These are phyloP conservation scores for Canis aureus DNA, from an alignment of 2,113 vertebrate species.

Conservation along the genomic window DNA sequence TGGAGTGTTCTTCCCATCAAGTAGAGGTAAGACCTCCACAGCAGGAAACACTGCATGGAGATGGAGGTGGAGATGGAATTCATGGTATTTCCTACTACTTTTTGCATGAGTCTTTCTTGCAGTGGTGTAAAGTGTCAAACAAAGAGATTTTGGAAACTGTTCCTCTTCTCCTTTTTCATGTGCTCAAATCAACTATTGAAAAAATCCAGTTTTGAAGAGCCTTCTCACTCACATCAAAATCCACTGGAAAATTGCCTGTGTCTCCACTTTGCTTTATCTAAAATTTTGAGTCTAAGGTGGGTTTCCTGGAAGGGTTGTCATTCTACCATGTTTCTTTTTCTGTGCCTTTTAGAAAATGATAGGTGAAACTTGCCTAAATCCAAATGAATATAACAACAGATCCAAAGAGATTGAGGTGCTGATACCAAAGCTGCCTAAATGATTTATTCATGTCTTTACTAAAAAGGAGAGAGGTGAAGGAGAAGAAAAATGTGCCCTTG, in stretches of 20 bases:
- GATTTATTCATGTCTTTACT: background rate
- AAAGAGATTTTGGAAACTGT: background rate
- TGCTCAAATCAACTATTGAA: background rate
- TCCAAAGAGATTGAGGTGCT: background rate
- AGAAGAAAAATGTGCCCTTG: background rate
- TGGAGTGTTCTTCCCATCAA: background rate
- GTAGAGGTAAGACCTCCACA: background rate
- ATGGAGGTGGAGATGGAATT: background rate
- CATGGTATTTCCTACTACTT: background rate
- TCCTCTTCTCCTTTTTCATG: background rate
- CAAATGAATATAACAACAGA: background rate
- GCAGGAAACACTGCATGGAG: background rate
- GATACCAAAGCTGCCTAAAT: background rate
- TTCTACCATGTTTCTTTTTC: background rate
- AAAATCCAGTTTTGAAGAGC: background rate
- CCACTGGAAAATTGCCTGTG: background rate
- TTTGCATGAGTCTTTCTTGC: background rate
- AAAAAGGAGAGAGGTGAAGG: background rate
- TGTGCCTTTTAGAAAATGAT: constrained; percentile 12
- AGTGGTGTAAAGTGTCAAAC: background rate
- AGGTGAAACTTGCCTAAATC: background rate
- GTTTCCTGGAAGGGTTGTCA: background rate
- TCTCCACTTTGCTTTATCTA: background rate
- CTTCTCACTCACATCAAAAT: background rate
- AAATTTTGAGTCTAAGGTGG: background rate